Conservation (phyloP, 2,113 vertebrate genomes). For the Motacilla tschutschensis region DNA sequence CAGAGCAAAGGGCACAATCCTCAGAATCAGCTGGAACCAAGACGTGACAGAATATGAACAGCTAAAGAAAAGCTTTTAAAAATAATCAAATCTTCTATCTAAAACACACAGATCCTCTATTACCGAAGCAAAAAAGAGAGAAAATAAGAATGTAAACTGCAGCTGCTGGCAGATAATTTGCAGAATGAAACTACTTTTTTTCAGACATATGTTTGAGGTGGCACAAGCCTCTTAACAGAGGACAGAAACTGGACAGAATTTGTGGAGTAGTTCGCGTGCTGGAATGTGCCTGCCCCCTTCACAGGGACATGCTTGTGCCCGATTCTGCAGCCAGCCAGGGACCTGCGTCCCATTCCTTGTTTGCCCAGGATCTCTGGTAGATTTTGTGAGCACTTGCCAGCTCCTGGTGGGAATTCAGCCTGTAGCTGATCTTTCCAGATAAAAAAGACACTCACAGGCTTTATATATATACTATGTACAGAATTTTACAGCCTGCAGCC, state of each 20-base stretch:
- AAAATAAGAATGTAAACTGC: background rate
- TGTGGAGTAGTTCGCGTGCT: background rate
- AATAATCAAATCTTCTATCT: background rate
- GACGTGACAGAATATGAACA: fast-evolving
- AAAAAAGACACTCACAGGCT: background rate
- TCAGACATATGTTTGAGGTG: background rate
- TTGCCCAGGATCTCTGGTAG: background rate
- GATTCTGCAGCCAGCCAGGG: background rate
- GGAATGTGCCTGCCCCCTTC: background rate
- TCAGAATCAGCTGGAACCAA: background rate
- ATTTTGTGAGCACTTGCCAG: background rate
- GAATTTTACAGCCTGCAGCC: background rate
- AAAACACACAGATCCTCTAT: background rate
- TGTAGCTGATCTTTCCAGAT: background rate
- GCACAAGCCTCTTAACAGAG: background rate
- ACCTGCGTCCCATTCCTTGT: background rate
- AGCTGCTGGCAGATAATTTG: background rate
- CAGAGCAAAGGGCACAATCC: background rate
- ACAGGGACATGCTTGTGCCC: background rate
- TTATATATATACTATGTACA: fast-evolving
- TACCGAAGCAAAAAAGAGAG: background rate
- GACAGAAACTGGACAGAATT: background rate
- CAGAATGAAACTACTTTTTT: background rate
- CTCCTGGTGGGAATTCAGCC: background rate
- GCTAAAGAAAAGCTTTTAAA: background rate